phyloP scores from a whole-genome alignment of 2,797 vertebrate species.

The Podarcis siculus region DNA sequence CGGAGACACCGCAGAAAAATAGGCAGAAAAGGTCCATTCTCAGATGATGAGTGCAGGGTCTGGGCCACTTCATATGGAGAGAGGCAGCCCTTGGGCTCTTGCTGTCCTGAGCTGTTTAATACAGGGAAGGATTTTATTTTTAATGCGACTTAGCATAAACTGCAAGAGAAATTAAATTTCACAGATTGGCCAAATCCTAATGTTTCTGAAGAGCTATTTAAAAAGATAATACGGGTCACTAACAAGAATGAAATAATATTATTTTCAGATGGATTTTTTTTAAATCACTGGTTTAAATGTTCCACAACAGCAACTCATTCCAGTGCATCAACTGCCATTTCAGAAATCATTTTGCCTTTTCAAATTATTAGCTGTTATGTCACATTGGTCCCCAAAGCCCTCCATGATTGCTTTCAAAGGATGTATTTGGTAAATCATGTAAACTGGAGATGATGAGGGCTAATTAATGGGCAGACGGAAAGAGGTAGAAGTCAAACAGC shows the following conservation, averaged over 20 bases:
- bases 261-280: background rate
- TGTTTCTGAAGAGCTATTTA: background rate
- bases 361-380: constrained; percentile 1
- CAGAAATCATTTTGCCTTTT: constrained; percentile 17
- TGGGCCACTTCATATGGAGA: too few species aligned
- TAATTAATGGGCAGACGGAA: constrained; percentile 9
- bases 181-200: background rate
- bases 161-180: background rate
- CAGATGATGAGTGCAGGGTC: too few species aligned
- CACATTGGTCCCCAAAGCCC: constrained; percentile 14
- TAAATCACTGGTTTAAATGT: background rate
- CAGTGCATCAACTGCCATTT: constrained; percentile 31
- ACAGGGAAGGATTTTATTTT: too few species aligned
- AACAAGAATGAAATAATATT: constrained; percentile 10
- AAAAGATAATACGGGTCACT: constrained; percentile 2
- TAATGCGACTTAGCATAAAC: background rate
- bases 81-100: too few species aligned
- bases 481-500: constrained; percentile 36
- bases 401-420: constrained; percentile 22
- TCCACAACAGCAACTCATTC: constrained; percentile 14
- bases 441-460: constrained; percentile 19
- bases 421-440: constrained; percentile 6
- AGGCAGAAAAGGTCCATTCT: too few species aligned
- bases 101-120: too few species aligned
- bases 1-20: too few species aligned